phyloP scores from a whole-genome alignment of 1,140 invertebrate species.

The Pogonognathellus flavescens region DNA sequence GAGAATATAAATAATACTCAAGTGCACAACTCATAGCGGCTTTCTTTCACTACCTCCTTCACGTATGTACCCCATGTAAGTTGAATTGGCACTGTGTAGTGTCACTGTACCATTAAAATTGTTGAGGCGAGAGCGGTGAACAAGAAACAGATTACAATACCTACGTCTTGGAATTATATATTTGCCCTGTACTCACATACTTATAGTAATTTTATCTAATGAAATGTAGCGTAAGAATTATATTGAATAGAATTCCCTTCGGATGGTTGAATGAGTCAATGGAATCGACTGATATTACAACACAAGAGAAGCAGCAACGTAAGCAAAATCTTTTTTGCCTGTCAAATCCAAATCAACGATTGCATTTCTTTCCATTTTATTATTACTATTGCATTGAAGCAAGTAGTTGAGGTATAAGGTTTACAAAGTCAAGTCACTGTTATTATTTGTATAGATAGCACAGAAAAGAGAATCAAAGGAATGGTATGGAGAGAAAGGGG shows the following conservation, averaged over 20 bases:
- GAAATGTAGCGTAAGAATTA: too few relatives aligned
- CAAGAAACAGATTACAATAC: too few relatives aligned
- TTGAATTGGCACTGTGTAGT: too few relatives aligned
- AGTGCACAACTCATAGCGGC: too few relatives aligned
- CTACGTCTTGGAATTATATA: too few relatives aligned
- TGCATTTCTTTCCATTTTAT: background rate
- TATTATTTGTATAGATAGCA: slow-evolving; percentile 29
- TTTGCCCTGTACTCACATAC: too few relatives aligned
- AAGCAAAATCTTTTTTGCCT: slow-evolving; percentile 14
- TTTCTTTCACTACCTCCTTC: too few relatives aligned
- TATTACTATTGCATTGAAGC: slow-evolving; percentile 5
- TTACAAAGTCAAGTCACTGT: slow-evolving; percentile 28
- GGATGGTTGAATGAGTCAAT: background rate
- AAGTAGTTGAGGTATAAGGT: background rate
- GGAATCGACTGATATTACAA: background rate
- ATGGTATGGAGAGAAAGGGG: slow-evolving; percentile 38
- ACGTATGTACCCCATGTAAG: too few relatives aligned
- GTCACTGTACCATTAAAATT: too few relatives aligned
- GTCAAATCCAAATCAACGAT: slow-evolving; percentile 33
- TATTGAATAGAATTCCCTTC: slow-evolving; percentile 19
- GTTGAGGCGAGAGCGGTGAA: too few relatives aligned
- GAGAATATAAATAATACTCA: too few relatives aligned
- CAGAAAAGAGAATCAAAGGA: slow-evolving; percentile 21
- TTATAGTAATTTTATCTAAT: too few relatives aligned
- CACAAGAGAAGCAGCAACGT: slow-evolving; percentile 1